A percentile compares a stretch with the other conserved stretches of the same genome.
These are phyloP conservation scores for Elephas maximus DNA, from an alignment of 2,113 vertebrate genomes.

Conservation along the genomic window DNA sequence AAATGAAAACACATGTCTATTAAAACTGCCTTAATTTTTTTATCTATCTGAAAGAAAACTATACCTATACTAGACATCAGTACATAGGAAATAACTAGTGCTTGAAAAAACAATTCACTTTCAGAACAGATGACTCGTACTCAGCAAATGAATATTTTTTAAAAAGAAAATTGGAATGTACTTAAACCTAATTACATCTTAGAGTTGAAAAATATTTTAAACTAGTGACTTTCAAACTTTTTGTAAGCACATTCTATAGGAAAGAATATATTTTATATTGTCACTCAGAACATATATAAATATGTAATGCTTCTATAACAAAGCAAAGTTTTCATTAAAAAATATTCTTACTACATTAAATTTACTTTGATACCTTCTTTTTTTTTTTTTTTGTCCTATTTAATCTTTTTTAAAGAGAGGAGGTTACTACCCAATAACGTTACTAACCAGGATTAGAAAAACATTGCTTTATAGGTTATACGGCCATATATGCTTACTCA, in stretches of 20 bases:
- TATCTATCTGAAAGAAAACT: constrained; percentile 60
- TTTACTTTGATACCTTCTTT: neutral
- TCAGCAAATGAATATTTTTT: neutral
- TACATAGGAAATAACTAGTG: constrained; percentile 21
- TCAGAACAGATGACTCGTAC: neutral
- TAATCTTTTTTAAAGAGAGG: neutral
- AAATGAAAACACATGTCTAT: constrained; percentile 31
- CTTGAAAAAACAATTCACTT: neutral
- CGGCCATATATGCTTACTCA: neutral
- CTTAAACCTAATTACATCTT: neutral
- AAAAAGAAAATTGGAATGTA: neutral
- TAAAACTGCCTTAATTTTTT: constrained; percentile 2
- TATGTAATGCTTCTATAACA: neutral
- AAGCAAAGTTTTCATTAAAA: neutral
- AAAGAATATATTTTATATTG: constrained; percentile 15
- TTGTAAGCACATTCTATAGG: neutral
- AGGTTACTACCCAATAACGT: neutral
- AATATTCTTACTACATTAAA: neutral
- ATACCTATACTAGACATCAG: neutral
- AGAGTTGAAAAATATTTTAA: constrained; percentile 25
- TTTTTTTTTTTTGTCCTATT: neutral
- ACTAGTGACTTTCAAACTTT: neutral
- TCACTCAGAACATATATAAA: neutral
- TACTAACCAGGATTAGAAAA: constrained; percentile 2
- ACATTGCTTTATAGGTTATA: neutral